Evolutionary conservation across 2,888 invertebrate genomes (phyloP), one percentile per base, ranked within the genome.

Genomic region (Omphaloscelis lunosa): DNA sequence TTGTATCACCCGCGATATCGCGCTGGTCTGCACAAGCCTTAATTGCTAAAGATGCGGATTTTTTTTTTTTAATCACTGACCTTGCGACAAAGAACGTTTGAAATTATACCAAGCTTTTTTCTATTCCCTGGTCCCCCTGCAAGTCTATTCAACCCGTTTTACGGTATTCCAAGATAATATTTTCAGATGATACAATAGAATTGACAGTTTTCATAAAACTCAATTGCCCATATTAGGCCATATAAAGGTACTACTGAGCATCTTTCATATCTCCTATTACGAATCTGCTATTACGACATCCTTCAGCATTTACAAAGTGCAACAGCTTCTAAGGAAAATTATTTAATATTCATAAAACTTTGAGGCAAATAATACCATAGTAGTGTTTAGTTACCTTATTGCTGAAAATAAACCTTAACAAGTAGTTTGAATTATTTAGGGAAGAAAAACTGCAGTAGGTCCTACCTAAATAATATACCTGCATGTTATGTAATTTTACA

Each of bases 371-470:
- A 34, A 27, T 51, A n/a, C 0, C 0, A 51, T 15, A 6, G 8
- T 17, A 9, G 34, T 59, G 27, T 71, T 66, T 23, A 61, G 66
- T 82, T 74, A 80, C 69, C 74, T 62, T 48, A 62, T 20, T 45
- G 61, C 82, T 84, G 66, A 51, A 82, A 73, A 79, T 79, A 78
- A 62, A 58, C 15, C 6, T 6, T 29, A 27, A 27, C 15, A 51
- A n/a, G 9, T 45, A 29, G 12, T 29, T 76, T 45, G 20, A 9
- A 20, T 63, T 58, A 58, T 59, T 80, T 20, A n/a, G 53, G 4
- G 29, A 17, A 61, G 29, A 34, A 73, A 79, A 80, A 51, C 20
- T 58, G 17, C 39, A 56, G 12, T 29, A 29, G 2, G 0, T 51
- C n/a, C n/a, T 39, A 34, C 15, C 5, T 23, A 48, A 34, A 48